Evolutionary conservation across 2,888 invertebrate genomes (phyloP), one percentile per base, ranked within the genome.

Genomic region (Mermis nigrescens): DNA sequence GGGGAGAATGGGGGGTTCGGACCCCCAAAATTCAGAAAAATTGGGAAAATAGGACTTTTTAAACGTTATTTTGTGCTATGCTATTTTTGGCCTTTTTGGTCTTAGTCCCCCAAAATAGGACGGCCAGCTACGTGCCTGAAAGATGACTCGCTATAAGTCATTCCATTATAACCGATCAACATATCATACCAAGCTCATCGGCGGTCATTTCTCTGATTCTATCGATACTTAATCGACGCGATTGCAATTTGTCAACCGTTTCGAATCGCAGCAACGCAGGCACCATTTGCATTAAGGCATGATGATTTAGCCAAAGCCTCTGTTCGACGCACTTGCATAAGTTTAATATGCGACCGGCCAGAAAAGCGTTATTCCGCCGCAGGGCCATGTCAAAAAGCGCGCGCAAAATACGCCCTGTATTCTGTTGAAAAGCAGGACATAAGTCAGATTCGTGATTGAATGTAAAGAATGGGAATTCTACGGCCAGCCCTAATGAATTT

Each of bases 351-450:
- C 88, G 78, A 0, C 82, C 84, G 0, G 95, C 83, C 79, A 94
- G 81, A 64, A 87, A 79, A 0, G 95, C 85, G 79, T 88, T 90
- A 71, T 88, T 89, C 68, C 84, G 84, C 31, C 86, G 80, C 3
- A 94, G 76, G 0, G 86, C 86, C 63, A 95, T 86, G 70, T 98
- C 94, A 75, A 95, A 98, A 38, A 95, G 76, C 0, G 92, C 91
- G 46, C 95, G 80, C 4, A 85, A 81, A 66, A 98, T 88, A 58
- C 95, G 81, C 0, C 84, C 83, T 7, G 88, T 84, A 75, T 94
- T 95, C 83, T 92, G n/a, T 38, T 38, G 19, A 38, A 38, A 38
- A 38, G 7, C 38, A 38, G 7, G 38, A 12, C 19, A 38, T n/a
- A n/a, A n/a, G n/a, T n/a, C n/a, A n/a, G n/a, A n/a, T n/a, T n/a